phyloP scores from a whole-genome alignment of 2,888 invertebrate species.

The Chrysolina haemoptera region DNA sequence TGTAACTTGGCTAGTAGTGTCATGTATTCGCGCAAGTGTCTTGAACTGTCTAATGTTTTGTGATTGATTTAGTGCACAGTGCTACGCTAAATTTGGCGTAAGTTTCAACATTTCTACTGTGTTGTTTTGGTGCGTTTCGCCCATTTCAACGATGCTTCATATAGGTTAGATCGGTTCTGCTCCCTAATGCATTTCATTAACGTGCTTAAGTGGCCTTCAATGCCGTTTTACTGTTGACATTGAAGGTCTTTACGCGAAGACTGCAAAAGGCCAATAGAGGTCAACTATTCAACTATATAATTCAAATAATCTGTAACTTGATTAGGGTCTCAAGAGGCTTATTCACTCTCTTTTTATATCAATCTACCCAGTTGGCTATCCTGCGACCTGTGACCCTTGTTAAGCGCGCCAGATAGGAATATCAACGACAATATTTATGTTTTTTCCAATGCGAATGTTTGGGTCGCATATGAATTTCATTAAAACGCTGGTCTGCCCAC shows the following conservation, averaged over 20 bases:
- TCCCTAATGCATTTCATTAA: slow-evolving; percentile 59
- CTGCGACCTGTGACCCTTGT: slow-evolving; percentile 65
- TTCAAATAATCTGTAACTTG: slow-evolving; percentile 44
- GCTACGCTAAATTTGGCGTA: slow-evolving; percentile 66
- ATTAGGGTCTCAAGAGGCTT: slow-evolving; percentile 44
- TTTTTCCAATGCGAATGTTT: slow-evolving; percentile 38
- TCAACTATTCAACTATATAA: slow-evolving; percentile 66
- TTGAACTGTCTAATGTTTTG: slow-evolving; percentile 68
- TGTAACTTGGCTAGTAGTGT: slow-evolving; percentile 71
- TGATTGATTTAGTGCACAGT: slow-evolving; percentile 66
- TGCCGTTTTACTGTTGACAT: slow-evolving; percentile 70
- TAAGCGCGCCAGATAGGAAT: slow-evolving; percentile 59
- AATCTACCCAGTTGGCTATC: slow-evolving; percentile 51
- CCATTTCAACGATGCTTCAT: slow-evolving; percentile 44
- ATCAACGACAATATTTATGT: slow-evolving; percentile 53
- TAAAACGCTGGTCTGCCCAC: slow-evolving; percentile 19
- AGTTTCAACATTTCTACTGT: slow-evolving; percentile 57
- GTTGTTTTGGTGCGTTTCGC: slow-evolving; percentile 32
- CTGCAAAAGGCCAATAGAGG: slow-evolving; percentile 70
- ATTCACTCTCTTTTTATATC: slow-evolving; percentile 33
- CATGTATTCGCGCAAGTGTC: slow-evolving; percentile 70
- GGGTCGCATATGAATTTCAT: neutral
- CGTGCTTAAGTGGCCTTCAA: slow-evolving; percentile 69
- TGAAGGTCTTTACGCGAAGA: slow-evolving; percentile 70
- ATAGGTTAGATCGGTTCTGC: slow-evolving; percentile 47